phyloP scores from a whole-genome alignment of 2,113 vertebrate genomes.

The Coreoperca whiteheadi region DNA sequence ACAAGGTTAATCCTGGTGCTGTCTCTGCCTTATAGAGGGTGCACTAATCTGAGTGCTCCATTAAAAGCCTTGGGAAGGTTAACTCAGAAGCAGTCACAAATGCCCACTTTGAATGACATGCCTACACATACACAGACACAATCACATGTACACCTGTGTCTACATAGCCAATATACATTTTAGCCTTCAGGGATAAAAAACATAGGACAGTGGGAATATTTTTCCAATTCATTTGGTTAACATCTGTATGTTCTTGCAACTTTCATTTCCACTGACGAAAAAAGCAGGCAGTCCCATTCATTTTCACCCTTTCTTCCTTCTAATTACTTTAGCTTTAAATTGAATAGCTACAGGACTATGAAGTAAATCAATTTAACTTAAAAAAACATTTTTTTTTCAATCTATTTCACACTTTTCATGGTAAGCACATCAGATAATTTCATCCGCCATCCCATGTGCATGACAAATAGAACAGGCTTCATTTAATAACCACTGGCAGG shows the following conservation, averaged over 20 bases:
- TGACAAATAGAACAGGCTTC: constrained; percentile 30
- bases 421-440: constrained; percentile 18
- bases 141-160: not conserved
- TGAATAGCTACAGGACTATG: constrained; percentile 23
- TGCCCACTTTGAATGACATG: constrained; percentile 34
- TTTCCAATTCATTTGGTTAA: constrained; percentile 24
- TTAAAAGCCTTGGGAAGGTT: constrained; percentile 74
- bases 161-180: constrained; percentile 15
- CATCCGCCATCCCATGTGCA: constrained; percentile 14
- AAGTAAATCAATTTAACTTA: constrained; percentile 48
- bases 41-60: constrained; percentile 77
- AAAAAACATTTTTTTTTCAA: not conserved
- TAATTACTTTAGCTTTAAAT: constrained; percentile 41
- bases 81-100: constrained; percentile 53
- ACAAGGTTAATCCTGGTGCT: constrained; percentile 79
- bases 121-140: not conserved
- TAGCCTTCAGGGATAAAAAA: not conserved
- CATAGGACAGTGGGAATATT: not conserved
- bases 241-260: constrained; percentile 15
- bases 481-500: constrained; percentile 16
- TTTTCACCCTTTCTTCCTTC: constrained; percentile 20
- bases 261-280: not conserved
- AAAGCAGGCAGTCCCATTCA: constrained; percentile 7
- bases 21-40: constrained; percentile 68
- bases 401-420: constrained; percentile 9